A percentile compares a stretch with the other conserved stretches of the same genome.
Evolutionary conservation across 2,113 vertebrate species (phyloP).

Genomic region (Tautogolabrus adspersus): DNA sequence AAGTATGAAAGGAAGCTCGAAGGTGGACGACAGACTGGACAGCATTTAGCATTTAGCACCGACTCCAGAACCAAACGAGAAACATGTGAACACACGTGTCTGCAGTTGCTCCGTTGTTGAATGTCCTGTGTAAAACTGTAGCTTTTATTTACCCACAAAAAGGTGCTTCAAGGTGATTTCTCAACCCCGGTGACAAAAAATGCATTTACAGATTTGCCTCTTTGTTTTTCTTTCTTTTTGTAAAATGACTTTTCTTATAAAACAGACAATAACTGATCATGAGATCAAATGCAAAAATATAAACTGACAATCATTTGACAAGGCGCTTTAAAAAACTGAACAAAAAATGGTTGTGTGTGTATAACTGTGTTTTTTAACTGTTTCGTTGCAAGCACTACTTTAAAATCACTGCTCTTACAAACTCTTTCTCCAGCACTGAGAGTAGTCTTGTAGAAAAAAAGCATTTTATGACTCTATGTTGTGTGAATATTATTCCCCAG

Average conservation of each 20-base stretch:
- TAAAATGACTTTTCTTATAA: constrained; percentile 43
- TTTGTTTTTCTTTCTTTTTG: constrained; percentile 36
- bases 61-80: constrained; percentile 58
- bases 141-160: constrained; percentile 43
- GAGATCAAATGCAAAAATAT: constrained; percentile 44
- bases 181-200: constrained; percentile 5
- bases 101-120: constrained; percentile 55
- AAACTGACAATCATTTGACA: constrained; percentile 34
- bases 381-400: constrained; percentile 66
- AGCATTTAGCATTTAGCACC: constrained; percentile 59
- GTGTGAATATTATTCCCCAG: constrained; percentile 47
- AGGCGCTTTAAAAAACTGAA: constrained; percentile 21
- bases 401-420: constrained; percentile 63
- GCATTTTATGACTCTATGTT: constrained; percentile 60
- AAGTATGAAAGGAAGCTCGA: neutral
- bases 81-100: constrained; percentile 24
- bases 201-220: constrained; percentile 56
- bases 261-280: constrained; percentile 21
- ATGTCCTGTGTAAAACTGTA: constrained; percentile 62
- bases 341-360: constrained; percentile 35
- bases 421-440: constrained; percentile 63
- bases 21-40: neutral
- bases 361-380: constrained; percentile 49
- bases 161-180: constrained; percentile 52
- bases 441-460: constrained; percentile 53